Base-by-base conservation (phyloP, 2,888 invertebrate species). In the Ischnura elegans region DNA sequence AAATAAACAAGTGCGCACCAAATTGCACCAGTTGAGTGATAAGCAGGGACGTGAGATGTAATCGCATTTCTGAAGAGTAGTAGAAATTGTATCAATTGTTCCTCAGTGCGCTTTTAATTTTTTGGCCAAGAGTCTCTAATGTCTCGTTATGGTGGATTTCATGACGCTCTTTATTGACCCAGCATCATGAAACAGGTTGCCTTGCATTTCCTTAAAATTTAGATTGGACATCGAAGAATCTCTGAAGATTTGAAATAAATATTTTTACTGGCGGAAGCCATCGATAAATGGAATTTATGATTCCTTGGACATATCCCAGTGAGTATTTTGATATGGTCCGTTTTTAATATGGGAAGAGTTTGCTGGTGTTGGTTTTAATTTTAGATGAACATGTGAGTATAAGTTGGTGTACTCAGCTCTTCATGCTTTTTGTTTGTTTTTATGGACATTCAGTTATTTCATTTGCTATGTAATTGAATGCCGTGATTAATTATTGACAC, bases 231-330 rank as follows among this genome's bases (percentile, higher is more conserved):
- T 2, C 25, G 51, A n/a, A 19, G n/a, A 10, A 43, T 4, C 4
- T 55, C n/a, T n/a, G n/a, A n/a, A 61, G 29, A 43, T 21, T 43
- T 43, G 43, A 43, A 25, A 43, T 42, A 43, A 10, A 42, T n/a
- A 13, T 61, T 66, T n/a, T 4, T 13, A 10, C n/a, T 43, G 43
- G 10, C 21, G 61, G 36, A 42, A 43, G 55, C 6, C 19, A 61
- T 61, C 45, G 29, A n/a, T n/a, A 42, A 61, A 90, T 90, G 61
- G 61, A 90, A 13, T 90, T 90, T n/a, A 29, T 61, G 55, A 25
- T 90, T 13, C 25, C 43, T 66, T 19, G 61, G 42, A 61, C 90
- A 42, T 45, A n/a, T 90, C 43, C 61, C 42, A 43, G 90, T 90
- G 25, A 90, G 90, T 66, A 21, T 90, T 66, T 8, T 45, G 0